phyloP scores from a whole-genome alignment of 1,140 invertebrate genomes.

The Aphelinus atriplicis region DNA sequence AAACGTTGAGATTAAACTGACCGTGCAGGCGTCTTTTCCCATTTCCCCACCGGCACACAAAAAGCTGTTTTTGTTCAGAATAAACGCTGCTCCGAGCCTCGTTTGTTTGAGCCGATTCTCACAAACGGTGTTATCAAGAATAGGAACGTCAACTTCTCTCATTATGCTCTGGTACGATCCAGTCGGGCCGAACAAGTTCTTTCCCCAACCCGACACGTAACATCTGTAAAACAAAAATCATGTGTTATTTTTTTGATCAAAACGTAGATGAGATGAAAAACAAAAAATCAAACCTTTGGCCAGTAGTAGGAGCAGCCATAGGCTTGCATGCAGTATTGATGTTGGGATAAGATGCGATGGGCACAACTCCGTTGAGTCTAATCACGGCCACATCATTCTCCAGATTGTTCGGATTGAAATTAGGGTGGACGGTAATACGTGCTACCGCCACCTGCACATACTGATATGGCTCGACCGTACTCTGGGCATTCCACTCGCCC shows the following conservation, averaged over 20 bases:
- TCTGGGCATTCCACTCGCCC: conserved; percentile 76
- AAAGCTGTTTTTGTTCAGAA: conserved; percentile 74
- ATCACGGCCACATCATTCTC: conserved; percentile 78
- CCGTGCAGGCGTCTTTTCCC: conserved; percentile 81
- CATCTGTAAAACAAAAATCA: conserved; percentile 63
- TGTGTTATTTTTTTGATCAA: too few relatives aligned
- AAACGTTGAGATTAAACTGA: conserved; percentile 31
- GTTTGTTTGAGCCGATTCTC: conserved; percentile 72
- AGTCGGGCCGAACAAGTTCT: conserved; percentile 75
- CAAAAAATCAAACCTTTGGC: conserved; percentile 62
- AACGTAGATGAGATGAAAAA: too few relatives aligned
- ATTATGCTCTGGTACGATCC: conserved; percentile 75
- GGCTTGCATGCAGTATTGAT: conserved; percentile 79
- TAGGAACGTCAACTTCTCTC: conserved; percentile 77
- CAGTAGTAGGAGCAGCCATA: conserved; percentile 62
- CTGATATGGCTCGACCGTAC: conserved; percentile 70
- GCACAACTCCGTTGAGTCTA: conserved; percentile 68
- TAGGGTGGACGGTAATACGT: conserved; percentile 72
- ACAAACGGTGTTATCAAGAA: conserved; percentile 72
- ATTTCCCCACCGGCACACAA: conserved; percentile 81
- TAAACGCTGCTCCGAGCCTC: conserved; percentile 72
- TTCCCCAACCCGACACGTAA: conserved; percentile 85
- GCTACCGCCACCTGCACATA: conserved; percentile 69
- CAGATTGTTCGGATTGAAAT: conserved; percentile 73
- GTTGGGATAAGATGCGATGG: conserved; percentile 70